phyloP scores from a whole-genome alignment of 2,113 vertebrate species.

The Myrmecobius fasciatus region DNA sequence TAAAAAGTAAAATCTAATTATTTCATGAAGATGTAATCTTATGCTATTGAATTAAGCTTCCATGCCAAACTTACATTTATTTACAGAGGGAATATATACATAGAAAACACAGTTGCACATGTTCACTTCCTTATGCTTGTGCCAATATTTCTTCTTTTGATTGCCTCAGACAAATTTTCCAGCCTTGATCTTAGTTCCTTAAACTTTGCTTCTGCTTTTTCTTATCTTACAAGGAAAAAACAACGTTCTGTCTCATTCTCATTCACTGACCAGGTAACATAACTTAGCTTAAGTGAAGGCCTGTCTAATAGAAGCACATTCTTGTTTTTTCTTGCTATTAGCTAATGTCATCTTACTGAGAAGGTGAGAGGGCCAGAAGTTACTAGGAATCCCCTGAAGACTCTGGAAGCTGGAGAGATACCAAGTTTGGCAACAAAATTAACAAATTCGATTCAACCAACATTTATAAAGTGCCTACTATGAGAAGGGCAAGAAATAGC shows the following conservation, averaged over 20 bases:
- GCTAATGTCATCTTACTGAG: not conserved
- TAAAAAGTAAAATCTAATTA: too few species aligned
- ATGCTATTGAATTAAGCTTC: too few species aligned
- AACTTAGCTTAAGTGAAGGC: constrained; percentile 57
- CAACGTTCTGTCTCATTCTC: constrained; percentile 73
- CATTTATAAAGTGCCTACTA: not conserved
- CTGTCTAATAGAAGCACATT: not conserved
- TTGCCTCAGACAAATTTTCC: not conserved
- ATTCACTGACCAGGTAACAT: constrained; percentile 56
- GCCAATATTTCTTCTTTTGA: not conserved
- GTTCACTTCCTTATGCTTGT: too few species aligned
- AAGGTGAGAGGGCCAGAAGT: not conserved
- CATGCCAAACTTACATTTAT: too few species aligned
- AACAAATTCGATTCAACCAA: not conserved
- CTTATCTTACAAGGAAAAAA: rapidly evolving
- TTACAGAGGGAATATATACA: too few species aligned
- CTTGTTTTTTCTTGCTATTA: constrained; percentile 6
- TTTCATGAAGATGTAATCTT: too few species aligned
- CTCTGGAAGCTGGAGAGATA: not conserved
- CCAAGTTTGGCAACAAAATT: not conserved
- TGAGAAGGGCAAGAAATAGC: not conserved
- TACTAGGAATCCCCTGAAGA: not conserved
- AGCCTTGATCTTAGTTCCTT: not conserved
- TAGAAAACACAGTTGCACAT: too few species aligned
- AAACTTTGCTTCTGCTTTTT: constrained; percentile 6